Conservation (phyloP, 2,113 vertebrate genomes). For the Entomyzon cyanotis region DNA sequence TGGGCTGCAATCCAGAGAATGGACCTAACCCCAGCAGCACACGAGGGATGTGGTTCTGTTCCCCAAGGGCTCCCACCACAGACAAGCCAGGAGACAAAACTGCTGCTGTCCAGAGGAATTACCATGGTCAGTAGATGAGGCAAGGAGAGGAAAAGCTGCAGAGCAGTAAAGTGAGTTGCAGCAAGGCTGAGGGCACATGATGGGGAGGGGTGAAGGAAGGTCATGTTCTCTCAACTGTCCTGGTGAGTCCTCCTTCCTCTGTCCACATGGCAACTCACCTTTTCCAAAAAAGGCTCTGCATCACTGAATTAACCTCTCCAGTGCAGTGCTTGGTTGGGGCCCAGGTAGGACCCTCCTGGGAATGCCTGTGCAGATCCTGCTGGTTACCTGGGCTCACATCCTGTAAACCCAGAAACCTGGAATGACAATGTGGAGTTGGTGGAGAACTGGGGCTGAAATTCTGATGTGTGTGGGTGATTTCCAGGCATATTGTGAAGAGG, state of each 20-base stretch:
- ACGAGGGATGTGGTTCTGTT: neutral
- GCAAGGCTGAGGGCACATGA: neutral
- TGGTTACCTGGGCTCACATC: neutral
- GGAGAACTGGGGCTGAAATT: neutral
- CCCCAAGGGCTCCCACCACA: neutral
- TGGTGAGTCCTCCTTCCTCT: neutral
- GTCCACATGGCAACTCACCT: neutral
- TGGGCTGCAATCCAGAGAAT: accelerated
- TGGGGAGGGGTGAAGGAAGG: neutral
- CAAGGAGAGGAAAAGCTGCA: neutral
- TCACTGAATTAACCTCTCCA: neutral
- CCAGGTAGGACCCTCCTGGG: neutral
- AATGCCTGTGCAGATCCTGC: neutral
- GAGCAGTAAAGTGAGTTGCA: neutral
- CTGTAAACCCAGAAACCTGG: neutral
- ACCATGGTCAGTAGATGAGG: neutral
- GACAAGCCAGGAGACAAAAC: neutral
- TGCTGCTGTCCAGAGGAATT: neutral
- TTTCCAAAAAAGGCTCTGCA: neutral
- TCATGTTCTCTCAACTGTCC: neutral
- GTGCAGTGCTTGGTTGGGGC: neutral
- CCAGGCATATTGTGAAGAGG: neutral
- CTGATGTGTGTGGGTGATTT: accelerated
- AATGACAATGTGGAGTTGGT: neutral
- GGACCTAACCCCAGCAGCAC: neutral